These are phyloP conservation scores for Scaptodrosophila lebanonensis DNA, from an alignment of 1,140 invertebrate genomes.

Conservation along the genomic window DNA sequence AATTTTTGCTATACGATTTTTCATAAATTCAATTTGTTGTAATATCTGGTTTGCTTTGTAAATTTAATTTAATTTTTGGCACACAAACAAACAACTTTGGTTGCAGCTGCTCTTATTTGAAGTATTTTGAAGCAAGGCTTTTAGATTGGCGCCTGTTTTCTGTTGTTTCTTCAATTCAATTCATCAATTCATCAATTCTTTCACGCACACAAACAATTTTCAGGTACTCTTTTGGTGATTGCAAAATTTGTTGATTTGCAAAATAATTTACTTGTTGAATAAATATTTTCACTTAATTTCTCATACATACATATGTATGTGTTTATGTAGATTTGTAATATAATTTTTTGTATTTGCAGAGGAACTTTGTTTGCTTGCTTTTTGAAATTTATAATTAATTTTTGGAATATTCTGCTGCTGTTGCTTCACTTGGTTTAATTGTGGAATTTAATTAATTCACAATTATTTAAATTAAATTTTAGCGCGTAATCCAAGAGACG, in stretches of 20 bases:
- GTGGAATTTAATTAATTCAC: constrained; percentile 9
- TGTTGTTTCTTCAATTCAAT: constrained; percentile 2
- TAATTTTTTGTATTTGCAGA: constrained; percentile 28
- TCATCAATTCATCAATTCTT: no score
- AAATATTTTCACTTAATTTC: constrained; percentile 30
- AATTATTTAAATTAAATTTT: constrained; percentile 22
- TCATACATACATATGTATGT: constrained; percentile 25
- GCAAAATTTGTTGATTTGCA: constrained; percentile 19
- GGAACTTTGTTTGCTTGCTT: constrained; percentile 62
- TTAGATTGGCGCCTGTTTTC: constrained; percentile 30
- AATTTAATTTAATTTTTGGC: constrained; percentile 14
- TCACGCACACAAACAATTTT: no score
- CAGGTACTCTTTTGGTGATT: constrained; percentile 16
- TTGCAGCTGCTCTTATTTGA: neutral
- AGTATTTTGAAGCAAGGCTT: constrained; percentile 10
- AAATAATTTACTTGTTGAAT: constrained; percentile 18
- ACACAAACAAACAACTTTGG: constrained; percentile 24
- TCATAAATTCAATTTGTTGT: no score
- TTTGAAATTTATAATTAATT: constrained; percentile 22
- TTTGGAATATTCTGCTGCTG: constrained; percentile 22
- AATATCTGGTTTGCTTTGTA: constrained; percentile 11
- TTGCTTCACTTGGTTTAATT: constrained; percentile 33
- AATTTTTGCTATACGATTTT: no score
- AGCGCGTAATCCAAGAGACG: constrained; percentile 66
- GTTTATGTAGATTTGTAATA: constrained; percentile 6